Percentiles rank a stretch among this genome's conserved stretches.
These are phyloP conservation scores for Fulmarus glacialis DNA, from an alignment of 2,113 vertebrate genomes.

Conservation along the genomic window DNA sequence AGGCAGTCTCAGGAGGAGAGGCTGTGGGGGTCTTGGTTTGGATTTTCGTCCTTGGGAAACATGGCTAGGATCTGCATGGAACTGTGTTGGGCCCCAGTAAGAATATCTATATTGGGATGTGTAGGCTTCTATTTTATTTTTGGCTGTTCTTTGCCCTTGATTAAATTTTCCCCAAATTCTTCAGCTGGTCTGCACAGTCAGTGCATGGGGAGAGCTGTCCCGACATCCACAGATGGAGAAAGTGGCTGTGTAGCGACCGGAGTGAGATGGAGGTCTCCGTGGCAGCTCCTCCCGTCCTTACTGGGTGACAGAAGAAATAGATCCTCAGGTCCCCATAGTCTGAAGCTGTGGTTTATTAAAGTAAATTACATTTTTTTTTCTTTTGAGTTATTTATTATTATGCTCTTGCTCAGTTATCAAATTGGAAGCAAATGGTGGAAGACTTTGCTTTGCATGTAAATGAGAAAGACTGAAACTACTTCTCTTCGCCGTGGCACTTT, in stretches of 20 bases:
- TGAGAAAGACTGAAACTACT: not conserved
- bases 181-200: not conserved
- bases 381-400: conserved; percentile 28
- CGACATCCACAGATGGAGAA: not conserved
- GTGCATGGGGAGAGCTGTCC: not conserved
- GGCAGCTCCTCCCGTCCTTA: not conserved
- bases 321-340: fast-evolving
- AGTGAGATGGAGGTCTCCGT: not conserved
- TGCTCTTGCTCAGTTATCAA: conserved; percentile 4
- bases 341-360: conserved; percentile 24
- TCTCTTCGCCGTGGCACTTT: not conserved
- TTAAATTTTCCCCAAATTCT: not conserved
- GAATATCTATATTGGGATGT: not conserved
- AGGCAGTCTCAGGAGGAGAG: not conserved
- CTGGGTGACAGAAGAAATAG: not conserved
- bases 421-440: conserved; percentile 45
- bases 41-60: not conserved
- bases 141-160: not conserved
- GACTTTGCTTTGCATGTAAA: conserved; percentile 44
- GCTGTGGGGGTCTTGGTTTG: not conserved
- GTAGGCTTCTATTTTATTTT: not conserved
- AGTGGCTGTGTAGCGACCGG: not conserved
- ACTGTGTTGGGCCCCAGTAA: not conserved
- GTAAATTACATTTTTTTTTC: not conserved
- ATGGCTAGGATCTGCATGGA: not conserved